phyloP scores from a whole-genome alignment of 2,797 vertebrate genomes.

The Coluber constrictor region DNA sequence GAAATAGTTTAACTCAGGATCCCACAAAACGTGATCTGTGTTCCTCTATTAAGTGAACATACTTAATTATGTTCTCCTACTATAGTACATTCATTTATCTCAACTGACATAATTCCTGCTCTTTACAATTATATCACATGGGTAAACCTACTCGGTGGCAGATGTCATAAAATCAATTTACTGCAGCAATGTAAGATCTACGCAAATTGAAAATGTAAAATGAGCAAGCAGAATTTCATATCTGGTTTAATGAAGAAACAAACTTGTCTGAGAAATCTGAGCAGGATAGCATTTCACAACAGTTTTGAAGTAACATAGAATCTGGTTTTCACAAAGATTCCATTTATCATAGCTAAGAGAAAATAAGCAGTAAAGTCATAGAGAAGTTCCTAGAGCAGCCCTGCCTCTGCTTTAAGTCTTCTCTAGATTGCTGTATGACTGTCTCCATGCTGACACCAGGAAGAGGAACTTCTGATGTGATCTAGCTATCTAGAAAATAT shows the following conservation, averaged over 20 bases:
- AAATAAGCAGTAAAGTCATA: not conserved
- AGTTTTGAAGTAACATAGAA: not conserved
- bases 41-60: not conserved
- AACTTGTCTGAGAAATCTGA: not conserved
- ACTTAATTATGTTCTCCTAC: constrained; percentile 5
- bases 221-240: constrained; percentile 2
- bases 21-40: not conserved
- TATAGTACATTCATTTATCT: constrained; percentile 19
- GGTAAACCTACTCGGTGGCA: constrained; percentile 12
- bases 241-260: not conserved
- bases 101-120: constrained; percentile 12
- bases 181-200: constrained; percentile 13
- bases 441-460: not conserved
- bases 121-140: constrained; percentile 14
- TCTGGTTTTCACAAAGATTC: not conserved
- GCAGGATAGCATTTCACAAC: not conserved
- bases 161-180: not conserved
- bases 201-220: constrained; percentile 28
- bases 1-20: not conserved
- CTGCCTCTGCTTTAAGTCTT: not conserved
- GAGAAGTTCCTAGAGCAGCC: not conserved
- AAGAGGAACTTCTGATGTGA: not conserved
- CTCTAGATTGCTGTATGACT: not conserved
- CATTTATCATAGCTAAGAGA: not conserved
- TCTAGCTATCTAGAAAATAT: not conserved